Evolutionary conservation across 2,888 invertebrate genomes (phyloP), one percentile per base, ranked within the genome.

Genomic region (Cerastoderma edule): DNA sequence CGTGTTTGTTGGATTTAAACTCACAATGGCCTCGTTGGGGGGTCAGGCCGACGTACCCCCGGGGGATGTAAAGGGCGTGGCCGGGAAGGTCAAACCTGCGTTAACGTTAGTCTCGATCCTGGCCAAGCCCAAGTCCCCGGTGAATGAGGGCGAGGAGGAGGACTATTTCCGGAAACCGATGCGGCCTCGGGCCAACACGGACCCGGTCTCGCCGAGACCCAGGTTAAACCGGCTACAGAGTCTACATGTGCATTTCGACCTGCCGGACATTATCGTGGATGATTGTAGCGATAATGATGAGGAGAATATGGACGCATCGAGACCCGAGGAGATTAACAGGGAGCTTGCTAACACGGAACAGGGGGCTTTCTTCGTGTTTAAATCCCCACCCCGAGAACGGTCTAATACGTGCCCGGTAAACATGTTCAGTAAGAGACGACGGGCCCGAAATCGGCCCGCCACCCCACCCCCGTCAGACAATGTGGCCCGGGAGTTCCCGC

Each of bases 361-460:
- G 54, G 82, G 82, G 13, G 82, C 82, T 2, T 82, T 82, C 57
- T 79, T 82, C 65, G 82, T 82, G 67, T 82, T 74, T 70, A 73
- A 75, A n/a, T 82, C 82, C 0, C 82, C 82, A 0, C 82, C 82
- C 0, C 46, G 82, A 63, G 79, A 77, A 54, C 68, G 82, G 13
- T 79, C 82, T 35, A 82, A 82, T 39, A 82, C 82, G 16, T 82
- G 76, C 48, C 82, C 82, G 0, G 66, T 50, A 28, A 75, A 76
- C 39, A 79, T 79, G 79, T 79, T 79, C 57, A 73, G 78, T 35
- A 72, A 67, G 30, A 65, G 35, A 35, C 48, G 35, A 24, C 48
- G 56, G n/a, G 44, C 56, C 10, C 46, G 35, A 32, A 54, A 56
- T 24, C 27, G 54, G n/a, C 68, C 63, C 13, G 74, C 72, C 22